A percentile compares a stretch with the other conserved stretches of the same genome.
These are phyloP conservation scores for Saccostrea glomerata DNA, from an alignment of 1,140 invertebrate genomes.

Conservation along the genomic window DNA sequence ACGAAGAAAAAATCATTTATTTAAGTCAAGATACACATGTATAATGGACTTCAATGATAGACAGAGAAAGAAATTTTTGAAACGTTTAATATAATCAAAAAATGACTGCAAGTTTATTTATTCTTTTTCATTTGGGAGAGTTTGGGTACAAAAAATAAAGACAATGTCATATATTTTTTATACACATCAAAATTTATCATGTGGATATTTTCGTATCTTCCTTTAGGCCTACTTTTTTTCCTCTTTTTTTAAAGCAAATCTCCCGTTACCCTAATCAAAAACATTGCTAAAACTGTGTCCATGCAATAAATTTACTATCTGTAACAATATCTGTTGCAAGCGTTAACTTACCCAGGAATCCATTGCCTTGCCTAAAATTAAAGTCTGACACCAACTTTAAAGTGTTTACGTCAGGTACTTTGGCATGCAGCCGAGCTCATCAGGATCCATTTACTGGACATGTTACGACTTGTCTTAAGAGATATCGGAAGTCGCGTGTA, in stretches of 20 bases:
- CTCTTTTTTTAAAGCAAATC: not conserved
- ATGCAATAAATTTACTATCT: not conserved
- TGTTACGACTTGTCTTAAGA: slow-evolving; percentile 21
- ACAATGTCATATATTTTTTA: too few relatives aligned
- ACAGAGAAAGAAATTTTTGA: too few relatives aligned
- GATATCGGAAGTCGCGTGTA: not conserved
- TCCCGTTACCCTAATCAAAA: not conserved
- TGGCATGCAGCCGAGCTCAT: slow-evolving; percentile 7
- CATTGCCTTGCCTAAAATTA: slow-evolving; percentile 25
- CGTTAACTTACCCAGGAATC: slow-evolving; percentile 17
- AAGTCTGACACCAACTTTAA: slow-evolving; percentile 18
- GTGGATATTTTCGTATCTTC: not conserved
- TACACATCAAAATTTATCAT: too few relatives aligned
- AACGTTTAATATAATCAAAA: too few relatives aligned
- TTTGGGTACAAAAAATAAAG: too few relatives aligned
- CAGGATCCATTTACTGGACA: not conserved
- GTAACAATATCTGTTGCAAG: not conserved
- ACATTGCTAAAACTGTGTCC: too few relatives aligned
- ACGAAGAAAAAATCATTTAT: not conserved
- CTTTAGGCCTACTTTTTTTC: not conserved
- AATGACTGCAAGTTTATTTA: too few relatives aligned
- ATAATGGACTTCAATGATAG: too few relatives aligned
- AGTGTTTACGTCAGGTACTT: slow-evolving; percentile 3
- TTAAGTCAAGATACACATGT: too few relatives aligned
- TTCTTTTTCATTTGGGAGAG: too few relatives aligned